These are phyloP conservation scores for Erythrolamprus reginae DNA, from an alignment of 2,113 vertebrate species.

Conservation along the genomic window DNA sequence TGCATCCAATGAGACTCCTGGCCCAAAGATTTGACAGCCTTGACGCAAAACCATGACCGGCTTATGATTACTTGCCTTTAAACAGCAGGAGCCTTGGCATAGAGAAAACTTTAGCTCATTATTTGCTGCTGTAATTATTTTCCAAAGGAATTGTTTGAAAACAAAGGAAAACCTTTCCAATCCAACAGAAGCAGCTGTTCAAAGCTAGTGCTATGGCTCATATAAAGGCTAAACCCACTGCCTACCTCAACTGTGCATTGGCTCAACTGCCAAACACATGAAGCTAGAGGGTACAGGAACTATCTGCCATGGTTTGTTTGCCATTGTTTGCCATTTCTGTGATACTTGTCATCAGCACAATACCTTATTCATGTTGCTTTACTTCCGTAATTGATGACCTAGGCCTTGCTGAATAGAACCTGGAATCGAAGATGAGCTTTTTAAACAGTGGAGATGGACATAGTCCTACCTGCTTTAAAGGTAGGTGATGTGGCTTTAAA, in stretches of 20 bases:
- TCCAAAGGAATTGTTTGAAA: background rate
- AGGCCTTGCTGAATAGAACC: background rate
- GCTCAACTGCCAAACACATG: background rate
- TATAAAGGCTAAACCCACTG: background rate
- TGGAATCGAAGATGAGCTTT: background rate
- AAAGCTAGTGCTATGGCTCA: background rate
- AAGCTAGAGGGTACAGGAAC: background rate
- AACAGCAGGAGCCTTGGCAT: background rate
- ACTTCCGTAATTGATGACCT: background rate
- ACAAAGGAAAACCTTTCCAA: conserved; percentile 7
- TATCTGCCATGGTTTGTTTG: background rate
- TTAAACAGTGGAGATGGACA: too few species aligned
- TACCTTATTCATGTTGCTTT: background rate
- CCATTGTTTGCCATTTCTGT: background rate
- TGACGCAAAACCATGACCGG: conserved; percentile 7
- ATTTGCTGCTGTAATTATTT: background rate
- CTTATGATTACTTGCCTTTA: conserved; percentile 1
- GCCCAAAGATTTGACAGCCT: conserved; percentile 3
- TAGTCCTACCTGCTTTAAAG: background rate
- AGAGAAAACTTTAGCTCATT: background rate
- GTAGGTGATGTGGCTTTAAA: background rate
- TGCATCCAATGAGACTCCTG: background rate
- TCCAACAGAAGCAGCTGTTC: background rate
- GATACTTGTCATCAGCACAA: background rate
- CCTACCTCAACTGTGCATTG: background rate